A percentile compares a stretch with the other conserved stretches of the same genome.
Evolutionary conservation across 2,797 vertebrate genomes (phyloP).

Genomic region (Acipenser transmontanus): DNA sequence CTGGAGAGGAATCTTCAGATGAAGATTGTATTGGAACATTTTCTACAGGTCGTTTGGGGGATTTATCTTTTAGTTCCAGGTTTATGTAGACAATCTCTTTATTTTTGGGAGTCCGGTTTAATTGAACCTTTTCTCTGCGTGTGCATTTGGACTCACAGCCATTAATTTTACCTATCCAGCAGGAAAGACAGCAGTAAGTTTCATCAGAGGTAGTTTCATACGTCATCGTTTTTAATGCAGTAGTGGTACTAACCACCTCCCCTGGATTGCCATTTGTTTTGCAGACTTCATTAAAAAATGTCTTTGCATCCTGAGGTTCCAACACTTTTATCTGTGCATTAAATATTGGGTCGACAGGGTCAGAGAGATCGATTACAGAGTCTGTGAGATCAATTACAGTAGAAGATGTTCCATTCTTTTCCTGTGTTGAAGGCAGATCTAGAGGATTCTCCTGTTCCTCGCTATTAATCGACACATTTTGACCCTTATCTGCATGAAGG

Average conservation of each 20-base stretch:
- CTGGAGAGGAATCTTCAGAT: too few species aligned
- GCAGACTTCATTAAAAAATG: slow-evolving; percentile 29
- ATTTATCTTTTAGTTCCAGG: not conserved
- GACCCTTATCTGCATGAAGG: too few species aligned
- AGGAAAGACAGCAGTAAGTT: slow-evolving; percentile 44
- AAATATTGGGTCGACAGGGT: slow-evolving; percentile 31
- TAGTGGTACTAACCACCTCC: not conserved
- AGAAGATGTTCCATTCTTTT: not conserved
- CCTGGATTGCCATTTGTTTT: not conserved
- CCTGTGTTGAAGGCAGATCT: too few species aligned
- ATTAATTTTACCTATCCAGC: slow-evolving; percentile 26
- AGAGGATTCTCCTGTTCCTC: too few species aligned
- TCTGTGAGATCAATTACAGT: not conserved
- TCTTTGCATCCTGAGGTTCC: slow-evolving; percentile 38
- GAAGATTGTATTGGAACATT: too few species aligned
- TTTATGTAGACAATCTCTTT: not conserved
- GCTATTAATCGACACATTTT: too few species aligned
- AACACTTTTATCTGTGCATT: slow-evolving; percentile 42
- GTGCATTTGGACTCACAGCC: slow-evolving; percentile 9
- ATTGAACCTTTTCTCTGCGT: slow-evolving; percentile 25
- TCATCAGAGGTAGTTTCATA: not conserved
- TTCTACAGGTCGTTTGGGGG: too few species aligned
- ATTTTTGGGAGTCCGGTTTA: not conserved
- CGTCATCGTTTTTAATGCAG: not conserved
- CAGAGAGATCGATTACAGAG: not conserved